Evolutionary conservation across 2,888 invertebrate genomes (phyloP).

Genomic region (Galeopsomyia nigrocyanea): DNA sequence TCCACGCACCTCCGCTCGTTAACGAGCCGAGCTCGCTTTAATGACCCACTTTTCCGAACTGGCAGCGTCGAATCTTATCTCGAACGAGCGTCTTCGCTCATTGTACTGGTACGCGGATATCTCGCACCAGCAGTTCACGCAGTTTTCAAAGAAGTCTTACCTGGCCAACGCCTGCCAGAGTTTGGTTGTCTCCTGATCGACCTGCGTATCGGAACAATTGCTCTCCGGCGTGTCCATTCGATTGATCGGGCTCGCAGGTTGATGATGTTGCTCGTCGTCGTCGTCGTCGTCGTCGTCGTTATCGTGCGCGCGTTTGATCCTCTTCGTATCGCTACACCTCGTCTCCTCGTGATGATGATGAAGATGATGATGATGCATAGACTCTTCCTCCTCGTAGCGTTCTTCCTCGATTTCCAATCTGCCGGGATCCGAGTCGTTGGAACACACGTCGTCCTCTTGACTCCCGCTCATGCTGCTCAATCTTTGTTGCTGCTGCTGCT

Average conservation of each 20-base stretch:
- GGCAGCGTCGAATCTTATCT: not conserved
- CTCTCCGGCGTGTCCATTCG: constrained; percentile 67
- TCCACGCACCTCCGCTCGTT: too few species aligned
- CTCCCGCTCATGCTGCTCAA: not conserved
- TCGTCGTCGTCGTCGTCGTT: constrained; percentile 63
- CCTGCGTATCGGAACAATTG: constrained; percentile 66
- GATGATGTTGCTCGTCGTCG: constrained; percentile 57
- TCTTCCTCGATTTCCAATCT: constrained; percentile 77
- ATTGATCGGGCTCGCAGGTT: constrained; percentile 62
- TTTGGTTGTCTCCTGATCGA: constrained; percentile 64
- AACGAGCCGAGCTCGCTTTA: too few species aligned
- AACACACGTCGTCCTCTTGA: constrained; percentile 71
- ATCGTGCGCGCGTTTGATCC: constrained; percentile 57
- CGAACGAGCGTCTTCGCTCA: not conserved
- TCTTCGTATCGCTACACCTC: too few species aligned
- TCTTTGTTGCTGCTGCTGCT: not conserved
- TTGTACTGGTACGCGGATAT: not conserved
- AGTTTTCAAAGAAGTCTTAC: constrained; percentile 39
- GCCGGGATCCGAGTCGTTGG: constrained; percentile 82
- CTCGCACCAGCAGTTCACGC: not conserved
- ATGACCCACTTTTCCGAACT: too few species aligned
- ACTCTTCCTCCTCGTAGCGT: too few species aligned
- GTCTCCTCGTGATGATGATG: too few species aligned
- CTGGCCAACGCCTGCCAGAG: constrained; percentile 57
- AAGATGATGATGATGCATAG: too few species aligned